These are phyloP conservation scores for Panurus biarmicus DNA, from an alignment of 2,113 vertebrate species.

Conservation along the genomic window DNA sequence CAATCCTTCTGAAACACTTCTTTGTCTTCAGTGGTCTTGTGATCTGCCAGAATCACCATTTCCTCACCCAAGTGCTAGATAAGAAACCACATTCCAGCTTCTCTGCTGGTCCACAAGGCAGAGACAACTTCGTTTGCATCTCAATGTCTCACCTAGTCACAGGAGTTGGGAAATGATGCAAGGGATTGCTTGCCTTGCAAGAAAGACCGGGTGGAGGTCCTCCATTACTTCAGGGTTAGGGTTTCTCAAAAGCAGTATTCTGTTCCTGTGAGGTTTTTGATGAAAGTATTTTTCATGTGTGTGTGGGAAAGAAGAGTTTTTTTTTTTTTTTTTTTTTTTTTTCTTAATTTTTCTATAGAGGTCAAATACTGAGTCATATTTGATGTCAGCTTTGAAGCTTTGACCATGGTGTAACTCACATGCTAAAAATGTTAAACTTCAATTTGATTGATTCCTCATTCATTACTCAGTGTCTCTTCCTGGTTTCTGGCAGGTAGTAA, in stretches of 20 bases:
- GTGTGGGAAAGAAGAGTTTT: fast-evolving
- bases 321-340: not conserved
- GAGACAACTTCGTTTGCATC: conserved; percentile 1
- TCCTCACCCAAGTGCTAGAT: conserved; percentile 17
- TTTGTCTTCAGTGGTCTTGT: conserved; percentile 49
- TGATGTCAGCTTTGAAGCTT: not conserved
- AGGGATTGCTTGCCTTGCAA: not conserved
- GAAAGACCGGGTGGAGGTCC: not conserved
- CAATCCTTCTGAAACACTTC: not conserved
- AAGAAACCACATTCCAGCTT: conserved; percentile 39
- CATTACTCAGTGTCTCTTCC: not conserved
- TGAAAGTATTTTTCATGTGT: not conserved
- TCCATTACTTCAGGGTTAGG: not conserved
- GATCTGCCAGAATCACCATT: conserved; percentile 12
- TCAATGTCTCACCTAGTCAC: conserved; percentile 13
- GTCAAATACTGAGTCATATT: not conserved
- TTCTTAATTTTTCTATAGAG: not conserved
- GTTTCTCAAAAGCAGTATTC: not conserved
- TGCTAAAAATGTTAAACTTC: not conserved
- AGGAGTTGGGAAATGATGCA: conserved; percentile 4
- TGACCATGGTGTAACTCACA: not conserved
- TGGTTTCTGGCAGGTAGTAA: not conserved
- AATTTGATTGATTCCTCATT: not conserved
- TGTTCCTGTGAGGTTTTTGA: not conserved
- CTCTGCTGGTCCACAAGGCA: not conserved